Evolutionary conservation across 2,888 invertebrate species (phyloP).

Genomic region (Drosophila affinis): DNA sequence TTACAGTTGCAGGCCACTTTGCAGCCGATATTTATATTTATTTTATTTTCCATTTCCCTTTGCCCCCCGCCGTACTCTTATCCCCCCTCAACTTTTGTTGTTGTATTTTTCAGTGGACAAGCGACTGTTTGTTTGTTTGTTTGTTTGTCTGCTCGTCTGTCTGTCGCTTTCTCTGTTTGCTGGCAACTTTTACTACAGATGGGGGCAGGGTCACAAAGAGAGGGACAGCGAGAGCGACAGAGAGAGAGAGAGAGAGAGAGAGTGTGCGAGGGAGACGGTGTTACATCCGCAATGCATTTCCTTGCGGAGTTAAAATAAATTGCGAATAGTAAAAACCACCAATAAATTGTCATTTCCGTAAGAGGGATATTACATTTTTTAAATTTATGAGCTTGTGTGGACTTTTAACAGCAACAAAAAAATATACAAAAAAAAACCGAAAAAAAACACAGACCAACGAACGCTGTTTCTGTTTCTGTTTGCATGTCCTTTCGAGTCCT

Average conservation of each 20-base stretch:
- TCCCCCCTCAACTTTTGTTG: conserved; percentile 14
- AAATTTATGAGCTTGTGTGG: conserved; percentile 70
- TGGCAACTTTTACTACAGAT: conserved; percentile 65
- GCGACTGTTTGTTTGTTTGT: conserved; percentile 55
- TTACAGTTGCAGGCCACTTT: conserved; percentile 66
- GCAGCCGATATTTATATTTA: conserved; percentile 80
- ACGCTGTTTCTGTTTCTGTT: conserved; percentile 5
- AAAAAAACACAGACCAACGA: conserved; percentile 39
- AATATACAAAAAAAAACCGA: conserved; percentile 11
- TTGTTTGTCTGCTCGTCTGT: conserved; percentile 47
- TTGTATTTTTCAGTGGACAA: conserved; percentile 69
- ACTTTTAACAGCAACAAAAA: conserved; percentile 46
- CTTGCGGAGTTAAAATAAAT: conserved; percentile 79
- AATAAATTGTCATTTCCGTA: conserved; percentile 80
- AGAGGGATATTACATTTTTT: conserved; percentile 80
- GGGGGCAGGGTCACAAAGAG: conserved; percentile 12
- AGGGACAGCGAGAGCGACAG: conserved; percentile 10
- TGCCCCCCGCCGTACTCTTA: background rate
- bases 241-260: conserved; percentile 4
- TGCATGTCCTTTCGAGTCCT: conserved; percentile 38
- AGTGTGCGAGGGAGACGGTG: conserved; percentile 46
- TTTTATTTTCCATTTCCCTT: conserved; percentile 61
- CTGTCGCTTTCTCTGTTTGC: conserved; percentile 44
- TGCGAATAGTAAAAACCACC: conserved; percentile 79
- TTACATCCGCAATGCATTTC: conserved; percentile 79